Percentiles rank a stretch among this genome's conserved stretches.
Conservation (phyloP, 2,888 invertebrate species). For the Monochamus alternatus region DNA sequence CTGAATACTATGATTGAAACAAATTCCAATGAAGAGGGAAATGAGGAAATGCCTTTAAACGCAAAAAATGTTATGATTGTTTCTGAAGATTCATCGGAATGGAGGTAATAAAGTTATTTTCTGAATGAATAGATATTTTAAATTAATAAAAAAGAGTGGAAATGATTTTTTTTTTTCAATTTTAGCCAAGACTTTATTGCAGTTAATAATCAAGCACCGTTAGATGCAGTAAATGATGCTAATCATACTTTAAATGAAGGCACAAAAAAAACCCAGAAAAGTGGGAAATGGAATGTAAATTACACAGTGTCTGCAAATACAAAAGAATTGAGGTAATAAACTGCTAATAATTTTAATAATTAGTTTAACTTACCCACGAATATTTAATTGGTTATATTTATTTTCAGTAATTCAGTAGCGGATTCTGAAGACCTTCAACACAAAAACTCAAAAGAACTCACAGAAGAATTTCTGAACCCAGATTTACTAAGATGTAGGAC, state of each 20-base stretch:
- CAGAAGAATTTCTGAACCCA: not conserved
- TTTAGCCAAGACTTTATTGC: not conserved
- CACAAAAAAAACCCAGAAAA: not conserved
- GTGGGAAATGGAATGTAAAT: not conserved
- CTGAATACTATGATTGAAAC: not conserved
- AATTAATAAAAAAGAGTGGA: not conserved
- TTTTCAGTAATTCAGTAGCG: not conserved
- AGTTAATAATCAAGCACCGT: not conserved
- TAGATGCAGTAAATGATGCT: not conserved
- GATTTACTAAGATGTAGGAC: slow-evolving; percentile 4
- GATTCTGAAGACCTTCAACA: not conserved
- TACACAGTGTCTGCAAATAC: not conserved
- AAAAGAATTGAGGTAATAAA: not conserved
- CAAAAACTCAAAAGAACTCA: not conserved
- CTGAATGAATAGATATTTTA: not conserved
- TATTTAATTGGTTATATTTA: too few relatives aligned
- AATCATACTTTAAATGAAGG: not conserved
- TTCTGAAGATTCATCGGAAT: slow-evolving; percentile 6
- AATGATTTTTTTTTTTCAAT: not conserved
- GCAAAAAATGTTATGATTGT: not conserved
- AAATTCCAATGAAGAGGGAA: not conserved
- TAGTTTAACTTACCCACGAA: too few relatives aligned
- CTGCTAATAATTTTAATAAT: too few relatives aligned
- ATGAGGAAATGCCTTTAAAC: not conserved
- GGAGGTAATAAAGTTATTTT: not conserved